Percentiles rank a stretch among this genome's conserved stretches.
Evolutionary conservation across 2,888 invertebrate species (phyloP).

Genomic region (Meteorus cinctellus): DNA sequence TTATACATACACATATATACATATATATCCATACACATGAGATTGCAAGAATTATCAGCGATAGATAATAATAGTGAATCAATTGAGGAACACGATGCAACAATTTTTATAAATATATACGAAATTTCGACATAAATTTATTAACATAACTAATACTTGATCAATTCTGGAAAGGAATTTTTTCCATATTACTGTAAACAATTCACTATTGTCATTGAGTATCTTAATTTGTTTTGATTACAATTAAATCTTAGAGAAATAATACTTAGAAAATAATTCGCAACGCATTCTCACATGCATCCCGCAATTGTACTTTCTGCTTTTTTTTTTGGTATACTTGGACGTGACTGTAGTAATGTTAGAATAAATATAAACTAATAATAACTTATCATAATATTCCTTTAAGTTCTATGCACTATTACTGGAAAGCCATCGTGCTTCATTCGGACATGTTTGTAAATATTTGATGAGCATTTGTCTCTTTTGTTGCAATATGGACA

Average conservation of each 20-base stretch:
- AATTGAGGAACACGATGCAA: constrained; percentile 28
- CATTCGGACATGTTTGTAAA: constrained; percentile 69
- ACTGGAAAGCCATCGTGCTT: constrained; percentile 68
- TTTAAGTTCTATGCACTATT: constrained; percentile 62
- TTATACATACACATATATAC: not conserved
- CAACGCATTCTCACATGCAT: not conserved
- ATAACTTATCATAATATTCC: not conserved
- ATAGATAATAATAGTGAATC: not conserved
- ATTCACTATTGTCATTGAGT: not conserved
- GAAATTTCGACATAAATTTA: not conserved
- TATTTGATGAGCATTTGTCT: constrained; percentile 77
- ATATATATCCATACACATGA: not conserved
- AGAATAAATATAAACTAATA: constrained; percentile 21
- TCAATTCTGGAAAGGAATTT: not conserved
- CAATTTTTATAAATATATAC: not conserved
- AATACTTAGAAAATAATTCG: constrained; percentile 3
- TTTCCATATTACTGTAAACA: not conserved
- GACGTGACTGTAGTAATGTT: not conserved
- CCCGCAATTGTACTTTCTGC: not conserved
- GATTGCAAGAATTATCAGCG: not conserved
- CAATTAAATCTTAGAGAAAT: not conserved
- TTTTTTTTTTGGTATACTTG: not conserved
- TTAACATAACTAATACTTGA: not conserved
- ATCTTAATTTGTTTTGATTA: not conserved
- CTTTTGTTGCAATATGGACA: constrained; percentile 72